These are phyloP conservation scores for Staurois parvus DNA, from an alignment of 2,797 vertebrate species.

Conservation along the genomic window DNA sequence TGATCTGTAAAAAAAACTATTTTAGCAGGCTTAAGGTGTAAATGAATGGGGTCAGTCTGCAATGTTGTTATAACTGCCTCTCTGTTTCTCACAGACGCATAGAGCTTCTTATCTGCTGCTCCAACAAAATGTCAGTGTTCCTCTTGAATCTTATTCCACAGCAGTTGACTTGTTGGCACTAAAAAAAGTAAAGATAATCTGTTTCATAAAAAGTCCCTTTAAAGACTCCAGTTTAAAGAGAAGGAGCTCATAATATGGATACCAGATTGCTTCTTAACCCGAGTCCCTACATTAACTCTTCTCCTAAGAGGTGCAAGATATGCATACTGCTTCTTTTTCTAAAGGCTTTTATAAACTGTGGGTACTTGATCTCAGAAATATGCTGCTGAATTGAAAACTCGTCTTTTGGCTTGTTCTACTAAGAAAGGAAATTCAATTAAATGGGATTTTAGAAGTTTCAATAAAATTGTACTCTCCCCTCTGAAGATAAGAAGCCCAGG, in stretches of 20 bases:
- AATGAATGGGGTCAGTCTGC: too few species aligned
- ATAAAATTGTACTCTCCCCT: slow-evolving; percentile 92
- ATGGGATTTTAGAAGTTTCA: slow-evolving; percentile 99
- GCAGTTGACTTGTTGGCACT: slow-evolving; percentile 4
- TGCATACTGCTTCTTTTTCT: slow-evolving; percentile 86
- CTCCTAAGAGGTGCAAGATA: slow-evolving; percentile 84
- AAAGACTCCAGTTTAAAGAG: slow-evolving; percentile 70
- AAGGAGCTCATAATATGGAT: slow-evolving; percentile 69
- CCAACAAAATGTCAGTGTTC: neutral
- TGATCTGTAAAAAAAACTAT: too few species aligned
- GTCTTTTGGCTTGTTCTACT: slow-evolving; percentile 95
- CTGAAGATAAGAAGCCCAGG: slow-evolving; percentile 92
- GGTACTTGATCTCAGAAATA: slow-evolving; percentile 90
- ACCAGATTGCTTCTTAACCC: slow-evolving; percentile 71
- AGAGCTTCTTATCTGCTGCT: too few species aligned
- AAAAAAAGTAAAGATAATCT: slow-evolving; percentile 56
- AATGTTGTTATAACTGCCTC: too few species aligned
- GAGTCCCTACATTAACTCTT: slow-evolving; percentile 71
- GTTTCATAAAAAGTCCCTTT: slow-evolving; percentile 69
- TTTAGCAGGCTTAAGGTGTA: too few species aligned
- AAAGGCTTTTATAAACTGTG: slow-evolving; percentile 83
- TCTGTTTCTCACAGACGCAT: too few species aligned
- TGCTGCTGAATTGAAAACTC: slow-evolving; percentile 94
- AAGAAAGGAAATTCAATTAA: slow-evolving; percentile 99
- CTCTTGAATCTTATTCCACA: neutral